Base-by-base conservation (phyloP, 2,888 invertebrate genomes). In the Hemistola chrysoprasaria region DNA sequence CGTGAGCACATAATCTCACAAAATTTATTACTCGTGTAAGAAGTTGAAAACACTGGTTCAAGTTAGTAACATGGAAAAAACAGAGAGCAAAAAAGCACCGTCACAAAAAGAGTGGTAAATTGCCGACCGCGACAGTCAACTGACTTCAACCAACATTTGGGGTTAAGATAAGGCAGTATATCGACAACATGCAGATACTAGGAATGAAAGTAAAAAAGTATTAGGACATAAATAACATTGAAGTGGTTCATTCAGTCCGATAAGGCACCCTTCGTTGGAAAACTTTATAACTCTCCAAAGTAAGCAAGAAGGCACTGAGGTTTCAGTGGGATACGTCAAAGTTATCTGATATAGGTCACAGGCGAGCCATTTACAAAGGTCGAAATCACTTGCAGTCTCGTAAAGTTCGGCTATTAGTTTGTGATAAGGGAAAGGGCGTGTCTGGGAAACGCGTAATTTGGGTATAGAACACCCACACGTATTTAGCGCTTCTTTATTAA, bases 331-430 rank as follows among this genome's bases (percentile, higher is more conserved):
- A 72, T 78, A 77, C 67, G 75, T 78, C 75, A 77, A 81, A 80
- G 61, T 82, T 81, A 80, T 80, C 80, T 80, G 75, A 81, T 78
- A 71, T 68, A 77, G 81, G 79, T 77, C 74, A 68, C 65, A 53
- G 62, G 62, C 56, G 59, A 71, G 70, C 58, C 65, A 70, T 68
- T 74, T 66, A 74, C 67, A 65, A 64, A 73, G 74, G 75, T 71
- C 71, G 63, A 69, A 77, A 78, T 78, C 73, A 78, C 78, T 78
- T 76, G 76, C 74, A 78, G 68, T 56, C 61, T 42, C 55, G 50
- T 59, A 54, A 73, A 76, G 56, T 77, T 71, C 45, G 58, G 50
- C 64, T 74, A 68, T 73, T 67, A 75, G 65, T 71, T 72, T 52
- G 45, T 64, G 76, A 76, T 72, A 74, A 78, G 71, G 62, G 62